These are phyloP conservation scores for Pungitius pungitius DNA, from an alignment of 2,113 vertebrate genomes.

Conservation along the genomic window DNA sequence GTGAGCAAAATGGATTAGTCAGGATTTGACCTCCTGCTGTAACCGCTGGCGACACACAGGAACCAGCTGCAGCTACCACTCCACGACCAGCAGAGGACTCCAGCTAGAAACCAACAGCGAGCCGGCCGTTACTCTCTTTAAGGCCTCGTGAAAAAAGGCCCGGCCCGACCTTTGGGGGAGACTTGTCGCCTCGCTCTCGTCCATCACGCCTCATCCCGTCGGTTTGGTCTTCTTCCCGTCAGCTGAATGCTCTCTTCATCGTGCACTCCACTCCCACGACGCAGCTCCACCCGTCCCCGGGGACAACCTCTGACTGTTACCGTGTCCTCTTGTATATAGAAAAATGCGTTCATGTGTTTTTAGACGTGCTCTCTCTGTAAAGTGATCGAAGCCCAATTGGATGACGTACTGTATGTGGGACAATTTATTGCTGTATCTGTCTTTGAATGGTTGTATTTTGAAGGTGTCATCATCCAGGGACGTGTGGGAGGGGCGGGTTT, in stretches of 20 bases:
- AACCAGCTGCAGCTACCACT: constrained; percentile 37
- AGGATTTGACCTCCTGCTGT: constrained; percentile 8
- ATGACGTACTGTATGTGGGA: constrained; percentile 76
- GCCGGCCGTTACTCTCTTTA: constrained; percentile 33
- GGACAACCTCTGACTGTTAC: constrained; percentile 77
- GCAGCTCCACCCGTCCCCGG: constrained; percentile 53
- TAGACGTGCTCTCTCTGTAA: constrained; percentile 78
- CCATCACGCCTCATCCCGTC: constrained; percentile 52
- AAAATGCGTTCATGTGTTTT: constrained; percentile 78
- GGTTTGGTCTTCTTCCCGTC: constrained; percentile 65
- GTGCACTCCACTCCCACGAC: constrained; percentile 54
- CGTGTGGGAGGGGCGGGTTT: constrained; percentile 60
- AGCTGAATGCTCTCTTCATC: constrained; percentile 60
- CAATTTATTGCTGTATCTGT: constrained; percentile 76
- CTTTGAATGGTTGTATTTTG: constrained; percentile 79
- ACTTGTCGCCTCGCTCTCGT: constrained; percentile 12
- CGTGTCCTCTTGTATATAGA: constrained; percentile 80
- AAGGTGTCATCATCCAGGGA: constrained; percentile 77
- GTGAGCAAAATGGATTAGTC: constrained; percentile 1
- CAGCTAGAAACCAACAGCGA: constrained; percentile 36
- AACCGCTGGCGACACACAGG: constrained; percentile 34
- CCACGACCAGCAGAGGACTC: constrained; percentile 47
- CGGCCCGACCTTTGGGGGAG: constrained; percentile 37
- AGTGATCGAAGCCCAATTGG: constrained; percentile 74
- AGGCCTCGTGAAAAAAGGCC: constrained; percentile 27